Evolutionary conservation across 1,140 invertebrate species (phyloP), one percentile per base, ranked within the genome.

Genomic region (Leptinotarsa defecta): DNA sequence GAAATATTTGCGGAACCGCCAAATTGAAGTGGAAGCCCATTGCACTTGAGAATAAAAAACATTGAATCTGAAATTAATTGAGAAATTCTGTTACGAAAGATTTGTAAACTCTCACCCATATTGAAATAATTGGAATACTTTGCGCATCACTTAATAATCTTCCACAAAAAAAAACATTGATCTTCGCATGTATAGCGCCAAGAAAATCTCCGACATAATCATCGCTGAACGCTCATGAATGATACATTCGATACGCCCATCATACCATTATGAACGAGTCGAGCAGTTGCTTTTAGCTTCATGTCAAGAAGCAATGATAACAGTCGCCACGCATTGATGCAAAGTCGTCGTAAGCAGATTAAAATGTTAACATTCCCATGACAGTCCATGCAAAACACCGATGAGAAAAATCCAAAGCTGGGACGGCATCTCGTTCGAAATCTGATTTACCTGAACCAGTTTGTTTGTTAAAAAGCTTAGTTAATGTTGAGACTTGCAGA

Each of bases 341-440:
- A 67, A 52, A 62, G 57, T 24, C 22, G 19, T 24, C n/a, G 24
- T 71, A 71, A 71, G 52, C 19, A 61, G 70, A 71, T 71, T 71
- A 71, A 62, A 62, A 62, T 71, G 70, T 71, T 71, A 71, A 71
- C 70, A 27, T 63, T 71, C 57, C 22, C 70, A 62, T 71, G 70
- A 71, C 70, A 71, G 70, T 24, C 34, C 70, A 62, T 71, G 70
- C 70, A 71, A 71, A 71, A 71, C 70, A 62, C 61, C 70, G 22
- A 71, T 71, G 70, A 52, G 70, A 71, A 71, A 71, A 71, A n/a
- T 19, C 15, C 52, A 19, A n/a, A 57, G 52, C 65, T 22, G 15
- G 65, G 65, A 68, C 65, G 27, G 65, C 65, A 68, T 43, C 52
- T 22, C 17, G 43, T 15, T n/a, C 43, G 24, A 68, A 64, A 68